phyloP scores from a whole-genome alignment of 2,797 vertebrate species.

The Pempheris klunzingeri region DNA sequence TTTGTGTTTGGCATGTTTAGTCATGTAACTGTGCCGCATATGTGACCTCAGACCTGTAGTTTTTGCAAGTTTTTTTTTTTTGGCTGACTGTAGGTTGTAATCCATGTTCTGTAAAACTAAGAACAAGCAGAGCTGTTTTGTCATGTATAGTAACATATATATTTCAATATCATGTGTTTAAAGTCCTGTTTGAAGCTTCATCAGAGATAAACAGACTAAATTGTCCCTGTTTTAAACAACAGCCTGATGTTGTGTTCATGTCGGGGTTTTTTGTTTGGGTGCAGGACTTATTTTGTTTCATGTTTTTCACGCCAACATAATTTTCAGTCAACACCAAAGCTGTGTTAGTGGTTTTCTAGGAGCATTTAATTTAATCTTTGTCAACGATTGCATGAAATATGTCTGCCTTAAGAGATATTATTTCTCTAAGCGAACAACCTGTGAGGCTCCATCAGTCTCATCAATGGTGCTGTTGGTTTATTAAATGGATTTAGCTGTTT shows the following conservation, averaged over 20 bases:
- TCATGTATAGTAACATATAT: too few species aligned
- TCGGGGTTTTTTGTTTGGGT: background rate
- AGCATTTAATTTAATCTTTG: background rate
- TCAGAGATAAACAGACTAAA: too few species aligned
- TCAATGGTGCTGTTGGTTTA: background rate
- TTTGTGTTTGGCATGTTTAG: background rate
- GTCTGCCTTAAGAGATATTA: too few species aligned
- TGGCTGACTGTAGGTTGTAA: background rate
- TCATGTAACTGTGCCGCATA: background rate
- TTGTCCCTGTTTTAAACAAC: too few species aligned
- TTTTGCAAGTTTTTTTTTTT: background rate
- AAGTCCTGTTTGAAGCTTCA: too few species aligned
- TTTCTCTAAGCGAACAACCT: background rate
- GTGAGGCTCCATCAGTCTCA: background rate
- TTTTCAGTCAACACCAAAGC: background rate
- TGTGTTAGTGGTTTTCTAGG: background rate
- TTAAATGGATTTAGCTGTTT: background rate
- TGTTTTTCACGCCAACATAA: background rate
- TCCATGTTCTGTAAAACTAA: too few species aligned
- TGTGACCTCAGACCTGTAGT: background rate
- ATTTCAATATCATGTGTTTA: too few species aligned
- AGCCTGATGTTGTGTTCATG: background rate
- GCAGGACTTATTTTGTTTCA: background rate
- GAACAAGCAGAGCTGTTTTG: background rate
- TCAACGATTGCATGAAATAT: background rate